phyloP scores from a whole-genome alignment of 2,888 invertebrate genomes.

The Agapostemon virescens region DNA sequence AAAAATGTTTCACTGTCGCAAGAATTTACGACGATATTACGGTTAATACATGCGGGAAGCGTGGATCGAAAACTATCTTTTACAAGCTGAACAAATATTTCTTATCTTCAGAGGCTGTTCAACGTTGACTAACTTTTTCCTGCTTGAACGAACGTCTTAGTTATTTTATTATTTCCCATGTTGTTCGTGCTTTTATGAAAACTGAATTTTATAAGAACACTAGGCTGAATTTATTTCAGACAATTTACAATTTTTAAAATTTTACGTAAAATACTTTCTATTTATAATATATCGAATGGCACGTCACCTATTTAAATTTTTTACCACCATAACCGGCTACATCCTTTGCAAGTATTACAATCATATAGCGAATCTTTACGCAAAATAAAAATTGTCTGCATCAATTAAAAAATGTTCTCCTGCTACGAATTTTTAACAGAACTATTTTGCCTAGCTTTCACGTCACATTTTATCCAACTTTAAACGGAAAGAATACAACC shows the following conservation, averaged over 20 bases:
- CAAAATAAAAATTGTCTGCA: not conserved
- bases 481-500: no score
- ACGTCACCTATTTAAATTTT: no score
- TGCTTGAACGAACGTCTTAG: not conserved
- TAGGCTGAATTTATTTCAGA: no score
- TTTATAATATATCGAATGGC: no score
- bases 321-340: no score
- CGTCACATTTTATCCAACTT: no score
- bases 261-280: no score
- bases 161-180: not conserved
- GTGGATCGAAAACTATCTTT: not conserved
- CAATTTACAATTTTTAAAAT: no score
- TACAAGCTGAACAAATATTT: not conserved
- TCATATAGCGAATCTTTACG: not conserved
- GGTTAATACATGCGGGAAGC: not conserved
- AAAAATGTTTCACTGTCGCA: conserved; percentile 19
- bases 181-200: not conserved
- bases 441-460: no score
- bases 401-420: not conserved
- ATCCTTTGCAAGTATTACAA: no score
- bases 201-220: no score
- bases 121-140: not conserved
- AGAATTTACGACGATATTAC: conserved; percentile 20
- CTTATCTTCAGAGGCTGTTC: not conserved
- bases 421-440: not conserved